phyloP scores from a whole-genome alignment of 2,113 vertebrate genomes.

The Callipepla squamata region DNA sequence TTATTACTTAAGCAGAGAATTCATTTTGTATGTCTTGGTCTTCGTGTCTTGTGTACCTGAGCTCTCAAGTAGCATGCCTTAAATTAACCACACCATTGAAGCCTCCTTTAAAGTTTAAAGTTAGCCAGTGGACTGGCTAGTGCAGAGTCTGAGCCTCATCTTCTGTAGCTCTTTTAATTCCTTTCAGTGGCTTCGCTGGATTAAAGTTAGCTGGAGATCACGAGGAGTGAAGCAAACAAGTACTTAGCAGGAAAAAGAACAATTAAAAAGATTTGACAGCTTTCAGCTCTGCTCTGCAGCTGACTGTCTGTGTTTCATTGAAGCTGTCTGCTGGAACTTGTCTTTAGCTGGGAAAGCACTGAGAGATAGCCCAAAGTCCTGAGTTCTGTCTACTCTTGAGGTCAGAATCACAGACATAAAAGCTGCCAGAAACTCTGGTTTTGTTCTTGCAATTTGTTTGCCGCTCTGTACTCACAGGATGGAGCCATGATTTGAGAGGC shows the following conservation, averaged over 20 bases:
- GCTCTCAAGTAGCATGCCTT: background rate
- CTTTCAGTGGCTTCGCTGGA: background rate
- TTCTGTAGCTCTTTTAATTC: background rate
- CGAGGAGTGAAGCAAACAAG: background rate
- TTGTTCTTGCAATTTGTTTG: background rate
- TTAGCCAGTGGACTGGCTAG: background rate
- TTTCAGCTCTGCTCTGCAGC: background rate
- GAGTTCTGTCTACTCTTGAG: background rate
- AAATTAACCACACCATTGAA: background rate
- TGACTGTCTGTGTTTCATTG: background rate
- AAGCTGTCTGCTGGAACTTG: background rate
- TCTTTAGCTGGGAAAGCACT: background rate
- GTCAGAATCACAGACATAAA: background rate
- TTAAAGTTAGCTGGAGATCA: background rate
- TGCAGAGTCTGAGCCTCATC: fast-evolving
- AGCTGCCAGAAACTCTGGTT: background rate
- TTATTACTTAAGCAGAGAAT: background rate
- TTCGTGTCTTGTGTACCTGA: background rate
- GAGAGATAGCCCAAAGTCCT: background rate
- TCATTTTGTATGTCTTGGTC: background rate
- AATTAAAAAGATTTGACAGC: background rate
- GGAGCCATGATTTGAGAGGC: background rate
- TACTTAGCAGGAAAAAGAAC: background rate
- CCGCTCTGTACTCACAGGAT: fast-evolving
- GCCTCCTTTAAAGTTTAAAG: background rate